phyloP scores from a whole-genome alignment of 1,140 invertebrate genomes.

The Rhagoletis pomonella region DNA sequence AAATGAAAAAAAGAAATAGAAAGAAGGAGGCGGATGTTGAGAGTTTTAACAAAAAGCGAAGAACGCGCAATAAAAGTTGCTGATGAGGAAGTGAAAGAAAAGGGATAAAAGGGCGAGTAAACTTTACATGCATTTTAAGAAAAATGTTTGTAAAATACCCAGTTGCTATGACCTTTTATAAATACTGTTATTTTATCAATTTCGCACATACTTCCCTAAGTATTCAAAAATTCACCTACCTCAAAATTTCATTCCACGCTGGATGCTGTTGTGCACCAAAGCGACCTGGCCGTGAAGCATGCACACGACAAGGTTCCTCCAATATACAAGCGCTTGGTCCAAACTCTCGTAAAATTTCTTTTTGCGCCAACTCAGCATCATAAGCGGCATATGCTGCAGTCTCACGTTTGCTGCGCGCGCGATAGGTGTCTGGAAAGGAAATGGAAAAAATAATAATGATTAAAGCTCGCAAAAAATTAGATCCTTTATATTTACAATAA shows the following conservation, averaged over 20 bases:
- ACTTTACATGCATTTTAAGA: too few species aligned
- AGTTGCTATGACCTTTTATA: too few species aligned
- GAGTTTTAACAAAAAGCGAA: neutral
- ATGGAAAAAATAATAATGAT: constrained; percentile 17
- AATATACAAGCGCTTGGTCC: constrained; percentile 81
- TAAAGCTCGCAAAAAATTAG: neutral
- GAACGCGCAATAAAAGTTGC: neutral
- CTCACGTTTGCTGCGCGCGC: constrained; percentile 75
- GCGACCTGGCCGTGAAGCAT: constrained; percentile 75
- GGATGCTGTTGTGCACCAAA: constrained; percentile 64
- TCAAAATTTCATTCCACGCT: constrained; percentile 80
- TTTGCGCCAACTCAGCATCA: constrained; percentile 79
- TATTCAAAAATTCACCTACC: constrained; percentile 73
- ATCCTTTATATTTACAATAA: too few species aligned
- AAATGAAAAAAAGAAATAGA: neutral
- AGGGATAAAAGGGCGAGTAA: neutral
- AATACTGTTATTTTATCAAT: neutral
- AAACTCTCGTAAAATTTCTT: constrained; percentile 79
- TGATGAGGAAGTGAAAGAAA: neutral
- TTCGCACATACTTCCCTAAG: neutral
- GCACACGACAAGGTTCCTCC: constrained; percentile 79
- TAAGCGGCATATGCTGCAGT: constrained; percentile 73
- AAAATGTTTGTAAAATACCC: too few species aligned
- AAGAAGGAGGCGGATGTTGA: neutral
- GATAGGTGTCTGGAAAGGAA: constrained; percentile 78